Evolutionary conservation across 2,888 invertebrate species (phyloP), one percentile per base, ranked within the genome.

Genomic region (Sesia apiformis): DNA sequence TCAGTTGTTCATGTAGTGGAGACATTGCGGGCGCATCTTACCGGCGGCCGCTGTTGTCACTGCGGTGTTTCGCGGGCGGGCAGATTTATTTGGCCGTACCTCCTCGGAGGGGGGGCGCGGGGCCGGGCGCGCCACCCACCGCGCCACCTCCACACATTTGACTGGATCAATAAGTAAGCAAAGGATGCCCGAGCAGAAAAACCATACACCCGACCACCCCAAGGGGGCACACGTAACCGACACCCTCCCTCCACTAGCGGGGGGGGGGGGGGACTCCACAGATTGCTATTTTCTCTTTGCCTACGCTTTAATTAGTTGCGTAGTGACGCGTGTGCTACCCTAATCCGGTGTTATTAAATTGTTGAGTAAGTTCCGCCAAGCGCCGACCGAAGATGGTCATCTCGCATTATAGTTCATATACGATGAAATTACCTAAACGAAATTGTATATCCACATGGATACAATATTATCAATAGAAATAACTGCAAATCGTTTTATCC

Each of bases 91-190:
- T 90, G 91, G 89, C 86, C 91, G 90, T 88, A 89, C 82, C 85
- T 81, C 84, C 79, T 76, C 69, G 67, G 70, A 78, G 76, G 70
- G 78, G 75, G 78, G 80, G 72, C 67, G 78, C 76, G 82, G 82
- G 82, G 81, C 63, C 73, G 81, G 84, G 82, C 77, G 81, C 72
- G 74, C 87, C 82, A 81, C 83, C 87, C 86, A 82, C 85, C 81
- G 81, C 84, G 85, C 84, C 84, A 84, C 88, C 87, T 88, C 88
- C 90, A 87, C 87, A 90, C 90, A 90, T 90, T 90, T 90, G 90
- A 90, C 90, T 90, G 90, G 90, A 90, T 90, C 90, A 90, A 90
- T 90, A 90, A 90, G 90, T 90, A 90, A 90, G 90, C 90, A 90
- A 90, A 90, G 90, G 90, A 90, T 90, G 90, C 89, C 90, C 88